Conservation (phyloP, 2,113 vertebrate species). For the Thomomys bottae region DNA sequence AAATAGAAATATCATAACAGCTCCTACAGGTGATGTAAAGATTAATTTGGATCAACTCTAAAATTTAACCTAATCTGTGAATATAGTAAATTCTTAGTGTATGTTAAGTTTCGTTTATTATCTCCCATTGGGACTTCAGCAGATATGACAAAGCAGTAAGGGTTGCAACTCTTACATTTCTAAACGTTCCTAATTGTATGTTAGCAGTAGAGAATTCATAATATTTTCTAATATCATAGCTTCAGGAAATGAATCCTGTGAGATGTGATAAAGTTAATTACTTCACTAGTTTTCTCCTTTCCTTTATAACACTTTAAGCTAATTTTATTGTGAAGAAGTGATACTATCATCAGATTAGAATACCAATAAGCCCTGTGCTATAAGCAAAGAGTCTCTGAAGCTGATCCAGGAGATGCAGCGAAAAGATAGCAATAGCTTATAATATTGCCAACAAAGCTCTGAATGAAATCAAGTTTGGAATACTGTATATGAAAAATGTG, state of each 20-base stretch:
- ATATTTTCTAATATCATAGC: conserved; percentile 21
- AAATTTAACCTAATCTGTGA: background rate
- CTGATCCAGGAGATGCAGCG: conserved; percentile 39
- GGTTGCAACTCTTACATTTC: background rate
- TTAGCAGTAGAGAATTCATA: conserved; percentile 52
- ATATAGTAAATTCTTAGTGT: background rate
- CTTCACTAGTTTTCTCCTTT: conserved; percentile 18
- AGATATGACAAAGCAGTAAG: background rate
- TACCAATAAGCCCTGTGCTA: conserved; percentile 49
- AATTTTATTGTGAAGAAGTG: conserved; percentile 60
- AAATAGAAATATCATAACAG: conserved; percentile 24
- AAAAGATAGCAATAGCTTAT: conserved; percentile 25
- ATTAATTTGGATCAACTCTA: background rate
- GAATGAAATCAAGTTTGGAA: conserved; percentile 22
- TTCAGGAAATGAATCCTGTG: background rate
- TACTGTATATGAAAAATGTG: conserved; percentile 4
- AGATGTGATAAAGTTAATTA: conserved; percentile 55
- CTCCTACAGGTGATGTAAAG: background rate
- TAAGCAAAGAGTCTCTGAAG: conserved; percentile 48
- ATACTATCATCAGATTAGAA: conserved; percentile 65
- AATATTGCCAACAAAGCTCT: conserved; percentile 8
- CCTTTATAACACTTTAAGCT: conserved; percentile 23
- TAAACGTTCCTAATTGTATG: conserved; percentile 49
- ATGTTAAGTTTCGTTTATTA: conserved; percentile 19
- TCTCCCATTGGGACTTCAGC: conserved; percentile 31